Evolutionary conservation across 2,888 invertebrate genomes (phyloP).

Genomic region (Oligia strigilis): DNA sequence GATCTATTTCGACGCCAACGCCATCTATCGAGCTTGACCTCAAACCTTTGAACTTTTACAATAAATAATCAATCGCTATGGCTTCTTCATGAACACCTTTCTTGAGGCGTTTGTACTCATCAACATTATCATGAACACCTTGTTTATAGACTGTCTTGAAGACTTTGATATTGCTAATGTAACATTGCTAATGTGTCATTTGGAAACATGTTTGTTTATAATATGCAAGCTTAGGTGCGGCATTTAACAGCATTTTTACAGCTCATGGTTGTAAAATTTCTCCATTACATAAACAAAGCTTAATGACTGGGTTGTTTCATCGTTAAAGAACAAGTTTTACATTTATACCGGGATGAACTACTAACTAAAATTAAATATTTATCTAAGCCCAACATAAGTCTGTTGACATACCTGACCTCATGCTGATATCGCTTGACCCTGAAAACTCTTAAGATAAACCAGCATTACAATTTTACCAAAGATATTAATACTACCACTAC

Average conservation of each 20-base stretch:
- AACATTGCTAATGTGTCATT: conserved; percentile 18
- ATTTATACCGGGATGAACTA: neutral
- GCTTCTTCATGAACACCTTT: conserved; percentile 28
- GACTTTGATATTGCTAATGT: conserved; percentile 36
- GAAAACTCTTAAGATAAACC: conserved; percentile 28
- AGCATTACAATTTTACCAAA: neutral
- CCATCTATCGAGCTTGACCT: too few species aligned
- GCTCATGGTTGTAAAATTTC: conserved; percentile 30
- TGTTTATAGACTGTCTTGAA: conserved; percentile 50
- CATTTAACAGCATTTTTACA: conserved; percentile 37
- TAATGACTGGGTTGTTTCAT: conserved; percentile 8
- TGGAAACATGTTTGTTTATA: conserved; percentile 36
- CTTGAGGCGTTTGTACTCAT: conserved; percentile 49
- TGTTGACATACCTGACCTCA: conserved; percentile 55
- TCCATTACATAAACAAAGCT: conserved; percentile 20
- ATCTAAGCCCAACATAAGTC: conserved; percentile 7
- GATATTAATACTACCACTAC: conserved; percentile 2
- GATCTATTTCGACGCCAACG: too few species aligned
- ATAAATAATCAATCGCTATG: too few species aligned
- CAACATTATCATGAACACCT: conserved; percentile 42
- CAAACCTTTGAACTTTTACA: too few species aligned
- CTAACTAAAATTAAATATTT: conserved; percentile 13
- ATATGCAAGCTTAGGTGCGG: conserved; percentile 21
- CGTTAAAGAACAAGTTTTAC: conserved; percentile 21
- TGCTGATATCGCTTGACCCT: conserved; percentile 37